Base-by-base conservation (phyloP, 2,888 invertebrate species). In the Hymenopus coronatus region DNA sequence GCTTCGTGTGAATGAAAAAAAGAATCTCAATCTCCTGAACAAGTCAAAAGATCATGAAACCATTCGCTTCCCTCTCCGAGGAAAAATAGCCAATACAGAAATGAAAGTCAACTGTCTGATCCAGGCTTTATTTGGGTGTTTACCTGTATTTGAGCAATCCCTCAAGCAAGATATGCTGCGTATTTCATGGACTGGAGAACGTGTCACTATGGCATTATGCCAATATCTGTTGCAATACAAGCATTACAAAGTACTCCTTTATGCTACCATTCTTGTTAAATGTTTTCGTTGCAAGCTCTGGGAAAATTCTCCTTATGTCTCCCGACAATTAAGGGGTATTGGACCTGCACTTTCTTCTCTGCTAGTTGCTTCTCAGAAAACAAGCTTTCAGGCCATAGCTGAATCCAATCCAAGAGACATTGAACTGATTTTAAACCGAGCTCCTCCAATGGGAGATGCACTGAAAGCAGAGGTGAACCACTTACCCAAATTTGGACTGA, bases 81-180 rank as follows among this genome's bases (percentile, higher is more conserved):
- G 97, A 84, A 96, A 95, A 93, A 96, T 97, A 84, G 96, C 94
- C 92, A 96, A 95, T 1, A 93, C 94, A 88, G 95, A 96, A 91
- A 96, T 96, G 96, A 97, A 97, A 93, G 94, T 97, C n/a, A 96
- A 96, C 92, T 96, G 96, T 92, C 93, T 97, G 87, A 95, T 97
- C 90, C 97, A 97, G 94, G 96, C 97, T 0, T 93, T 95, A 12
- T 94, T 97, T 46, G 97, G 97, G 2, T 96, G 96, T 92, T 93
- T 97, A 82, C 94, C 94, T 30, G 95, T 97, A 87, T 93, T 94
- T 3, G 96, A 97, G 91, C 95, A 96, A 46, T 95, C 96, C 0
- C 93, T 97, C 40, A 94, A 95, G 90, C 96, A 96, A 92, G 97
- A 97, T 92, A 94, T 96, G 6, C 93, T 94, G 91, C 96, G 95